phyloP scores from a whole-genome alignment of 92 coral and sea anemone genomes.

The Phenganax marumi region DNA sequence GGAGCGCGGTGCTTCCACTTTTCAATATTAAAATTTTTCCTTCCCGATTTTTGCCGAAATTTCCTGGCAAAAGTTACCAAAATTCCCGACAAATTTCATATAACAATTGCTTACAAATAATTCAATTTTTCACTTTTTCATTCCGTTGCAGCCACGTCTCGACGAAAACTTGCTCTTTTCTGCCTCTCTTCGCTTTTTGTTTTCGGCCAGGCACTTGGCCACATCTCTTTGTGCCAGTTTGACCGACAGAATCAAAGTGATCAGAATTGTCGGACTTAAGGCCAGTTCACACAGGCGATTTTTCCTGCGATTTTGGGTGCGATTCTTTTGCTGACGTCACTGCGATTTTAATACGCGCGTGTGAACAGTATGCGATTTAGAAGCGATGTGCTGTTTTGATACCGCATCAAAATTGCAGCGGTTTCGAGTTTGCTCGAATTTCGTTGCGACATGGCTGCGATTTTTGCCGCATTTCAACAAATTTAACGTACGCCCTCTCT shows the following conservation, averaged over 20 bases:
- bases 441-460: too few species aligned
- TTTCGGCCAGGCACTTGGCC: conserved; percentile 23
- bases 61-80: background rate
- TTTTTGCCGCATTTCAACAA: too few species aligned
- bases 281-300: too few species aligned
- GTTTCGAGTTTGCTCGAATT: too few species aligned
- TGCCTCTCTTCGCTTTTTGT: background rate
- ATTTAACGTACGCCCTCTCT: too few species aligned
- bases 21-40: background rate
- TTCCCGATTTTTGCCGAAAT: background rate
- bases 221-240: background rate
- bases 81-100: background rate
- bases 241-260: background rate
- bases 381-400: too few species aligned
- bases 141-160: conserved; percentile 6
- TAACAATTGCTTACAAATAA: background rate
- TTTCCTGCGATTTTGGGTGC: too few species aligned
- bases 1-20: conserved; percentile 7
- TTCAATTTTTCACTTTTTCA: background rate
- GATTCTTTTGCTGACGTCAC: too few species aligned
- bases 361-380: too few species aligned
- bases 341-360: too few species aligned
- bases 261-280: too few species aligned
- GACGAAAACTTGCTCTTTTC: conserved; percentile 24
- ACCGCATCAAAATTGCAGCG: too few species aligned